Conservation (phyloP, 2,113 vertebrate species). For the Neopipo cinnamomea region DNA sequence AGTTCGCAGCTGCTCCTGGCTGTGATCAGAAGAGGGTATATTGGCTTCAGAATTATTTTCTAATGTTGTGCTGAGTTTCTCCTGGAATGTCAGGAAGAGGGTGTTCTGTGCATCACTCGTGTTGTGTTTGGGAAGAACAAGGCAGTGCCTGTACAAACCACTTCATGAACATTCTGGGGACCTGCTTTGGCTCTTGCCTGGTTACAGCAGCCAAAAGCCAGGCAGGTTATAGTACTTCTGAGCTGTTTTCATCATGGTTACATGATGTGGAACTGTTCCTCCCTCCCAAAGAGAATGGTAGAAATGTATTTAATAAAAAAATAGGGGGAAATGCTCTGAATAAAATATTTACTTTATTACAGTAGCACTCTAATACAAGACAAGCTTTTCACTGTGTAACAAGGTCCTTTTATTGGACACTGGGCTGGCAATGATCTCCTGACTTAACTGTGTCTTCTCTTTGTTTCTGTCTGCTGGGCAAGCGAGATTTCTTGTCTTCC, state of each 20-base stretch:
- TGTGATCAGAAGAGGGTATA: background rate
- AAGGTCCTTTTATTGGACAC: background rate
- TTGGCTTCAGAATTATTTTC: background rate
- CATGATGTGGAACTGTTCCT: background rate
- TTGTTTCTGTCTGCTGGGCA: background rate
- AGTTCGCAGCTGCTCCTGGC: background rate
- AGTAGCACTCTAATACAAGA: background rate
- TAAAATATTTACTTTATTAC: background rate
- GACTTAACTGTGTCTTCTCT: background rate
- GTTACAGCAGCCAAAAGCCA: background rate
- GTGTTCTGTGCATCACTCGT: background rate
- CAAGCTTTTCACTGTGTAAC: background rate
- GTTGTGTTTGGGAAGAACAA: background rate
- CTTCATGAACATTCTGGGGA: background rate
- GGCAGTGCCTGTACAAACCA: background rate
- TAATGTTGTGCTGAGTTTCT: background rate
- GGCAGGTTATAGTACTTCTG: background rate
- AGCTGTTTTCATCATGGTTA: background rate
- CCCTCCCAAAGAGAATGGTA: background rate
- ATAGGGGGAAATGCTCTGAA: background rate
- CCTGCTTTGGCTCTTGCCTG: background rate
- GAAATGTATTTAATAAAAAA: background rate
- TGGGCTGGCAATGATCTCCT: background rate
- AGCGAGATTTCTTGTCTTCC: background rate
- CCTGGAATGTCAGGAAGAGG: background rate